phyloP scores from a whole-genome alignment of 1,140 invertebrate species.

The Anthonomus grandis region DNA sequence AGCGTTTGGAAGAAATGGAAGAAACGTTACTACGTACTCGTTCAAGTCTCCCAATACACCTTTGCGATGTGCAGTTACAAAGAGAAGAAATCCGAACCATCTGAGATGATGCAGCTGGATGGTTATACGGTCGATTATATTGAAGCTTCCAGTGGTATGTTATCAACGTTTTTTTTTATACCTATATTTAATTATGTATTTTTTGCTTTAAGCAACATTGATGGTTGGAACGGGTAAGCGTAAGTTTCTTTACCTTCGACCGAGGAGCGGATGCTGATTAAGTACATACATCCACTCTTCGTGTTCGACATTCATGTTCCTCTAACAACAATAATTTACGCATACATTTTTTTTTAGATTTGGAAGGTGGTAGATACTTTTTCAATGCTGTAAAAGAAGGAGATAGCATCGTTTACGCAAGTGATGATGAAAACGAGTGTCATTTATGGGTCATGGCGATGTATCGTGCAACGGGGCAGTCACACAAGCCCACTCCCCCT shows the following conservation, averaged over 20 bases:
- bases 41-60: conserved; percentile 99
- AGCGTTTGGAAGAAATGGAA: conserved; percentile 99
- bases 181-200: conserved; percentile 8
- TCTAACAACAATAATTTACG: conserved; percentile 18
- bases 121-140: conserved; percentile 99
- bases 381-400: conserved; percentile 99
- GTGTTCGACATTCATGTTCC: no score
- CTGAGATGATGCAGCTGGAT: conserved; percentile 99
- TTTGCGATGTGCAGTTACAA: conserved; percentile 99
- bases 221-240: conserved; percentile 81
- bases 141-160: conserved; percentile 82
- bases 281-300: no score
- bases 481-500: conserved; percentile 96
- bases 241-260: conserved; percentile 41
- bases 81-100: conserved; percentile 98
- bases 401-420: conserved; percentile 94
- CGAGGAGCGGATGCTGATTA: conserved; percentile 9
- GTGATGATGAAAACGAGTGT: conserved; percentile 97
- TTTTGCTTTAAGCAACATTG: conserved; percentile 67
- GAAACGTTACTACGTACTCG: conserved; percentile 95
- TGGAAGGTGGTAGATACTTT: conserved; percentile 88
- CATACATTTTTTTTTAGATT: conserved; percentile 63
- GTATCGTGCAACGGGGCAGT: conserved; percentile 97
- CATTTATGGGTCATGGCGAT: conserved; percentile 99
- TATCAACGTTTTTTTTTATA: background rate